Percentiles rank a stretch among this genome's conserved stretches.
phyloP scores from a whole-genome alignment of 2,797 vertebrate species.

The Potorous gilbertii region DNA sequence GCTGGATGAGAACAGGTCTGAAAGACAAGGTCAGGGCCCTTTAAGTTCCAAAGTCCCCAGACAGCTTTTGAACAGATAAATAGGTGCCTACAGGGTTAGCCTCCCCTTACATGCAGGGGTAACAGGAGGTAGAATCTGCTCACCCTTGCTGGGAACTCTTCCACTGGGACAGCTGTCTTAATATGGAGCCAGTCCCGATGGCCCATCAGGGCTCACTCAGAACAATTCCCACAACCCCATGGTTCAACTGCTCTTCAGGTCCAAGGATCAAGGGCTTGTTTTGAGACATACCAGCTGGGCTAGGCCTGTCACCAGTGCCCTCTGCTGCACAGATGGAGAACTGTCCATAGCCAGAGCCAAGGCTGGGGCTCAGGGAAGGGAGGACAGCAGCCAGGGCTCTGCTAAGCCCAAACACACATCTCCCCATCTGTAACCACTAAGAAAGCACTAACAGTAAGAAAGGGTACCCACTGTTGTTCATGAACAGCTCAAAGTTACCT shows the following conservation, averaged over 20 bases:
- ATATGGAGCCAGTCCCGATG: background rate
- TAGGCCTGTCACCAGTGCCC: constrained; percentile 32
- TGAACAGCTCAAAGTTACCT: background rate
- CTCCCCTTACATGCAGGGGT: background rate
- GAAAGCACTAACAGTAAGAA: background rate
- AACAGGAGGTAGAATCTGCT: background rate
- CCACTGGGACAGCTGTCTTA: background rate
- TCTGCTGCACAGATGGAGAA: constrained; percentile 62
- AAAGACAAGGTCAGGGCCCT: constrained; percentile 54
- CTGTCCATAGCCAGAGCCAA: background rate
- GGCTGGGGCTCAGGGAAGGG: background rate
- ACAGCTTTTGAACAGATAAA: background rate
- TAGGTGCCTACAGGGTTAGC: background rate
- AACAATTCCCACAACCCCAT: background rate
- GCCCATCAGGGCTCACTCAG: background rate
- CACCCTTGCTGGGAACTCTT: background rate
- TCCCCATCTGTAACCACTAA: background rate
- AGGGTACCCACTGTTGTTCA: background rate
- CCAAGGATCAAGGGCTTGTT: background rate
- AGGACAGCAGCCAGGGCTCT: background rate
- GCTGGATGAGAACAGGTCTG: constrained; percentile 96
- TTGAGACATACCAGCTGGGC: background rate
- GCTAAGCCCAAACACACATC: too few relatives aligned
- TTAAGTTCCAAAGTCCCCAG: background rate
- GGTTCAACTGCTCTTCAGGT: background rate